These are phyloP conservation scores for Taurulus bubalis DNA, from an alignment of 2,113 vertebrate species.

Conservation along the genomic window DNA sequence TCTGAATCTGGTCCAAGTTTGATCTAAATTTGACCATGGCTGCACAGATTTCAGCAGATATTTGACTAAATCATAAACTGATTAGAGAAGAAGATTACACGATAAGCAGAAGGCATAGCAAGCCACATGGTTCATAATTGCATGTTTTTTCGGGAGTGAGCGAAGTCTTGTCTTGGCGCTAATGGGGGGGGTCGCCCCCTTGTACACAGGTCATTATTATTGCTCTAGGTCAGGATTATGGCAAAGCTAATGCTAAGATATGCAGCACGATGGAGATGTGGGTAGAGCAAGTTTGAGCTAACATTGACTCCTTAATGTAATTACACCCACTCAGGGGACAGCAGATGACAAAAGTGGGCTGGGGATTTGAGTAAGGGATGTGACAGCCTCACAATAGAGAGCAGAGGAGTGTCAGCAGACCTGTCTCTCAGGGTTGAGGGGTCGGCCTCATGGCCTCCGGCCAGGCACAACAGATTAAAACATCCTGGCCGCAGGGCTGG, in stretches of 20 bases:
- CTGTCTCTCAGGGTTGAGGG: constrained; percentile 76
- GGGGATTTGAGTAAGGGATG: constrained; percentile 73
- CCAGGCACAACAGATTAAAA: constrained; percentile 77
- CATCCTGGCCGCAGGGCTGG: constrained; percentile 72
- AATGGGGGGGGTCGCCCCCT: background rate
- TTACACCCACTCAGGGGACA: constrained; percentile 80
- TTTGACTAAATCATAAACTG: background rate
- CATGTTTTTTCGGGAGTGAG: constrained; percentile 7
- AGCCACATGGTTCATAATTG: constrained; percentile 42
- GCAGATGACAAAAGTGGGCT: constrained; percentile 69
- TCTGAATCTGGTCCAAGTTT: background rate
- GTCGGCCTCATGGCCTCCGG: constrained; percentile 77
- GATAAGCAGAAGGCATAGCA: background rate
- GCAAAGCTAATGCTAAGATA: constrained; percentile 78
- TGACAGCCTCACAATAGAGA: constrained; percentile 79
- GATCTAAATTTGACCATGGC: background rate
- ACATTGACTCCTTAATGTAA: constrained; percentile 83
- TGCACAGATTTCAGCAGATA: background rate
- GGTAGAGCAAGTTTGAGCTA: constrained; percentile 62
- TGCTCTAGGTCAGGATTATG: constrained; percentile 76
- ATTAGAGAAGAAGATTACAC: constrained; percentile 19
- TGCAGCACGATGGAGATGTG: constrained; percentile 75
- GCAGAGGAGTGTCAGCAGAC: constrained; percentile 83
- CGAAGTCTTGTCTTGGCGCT: constrained; percentile 26
- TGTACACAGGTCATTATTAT: constrained; percentile 72